Base-by-base conservation (phyloP, 2,888 invertebrate species). In the Monochamus alternatus region DNA sequence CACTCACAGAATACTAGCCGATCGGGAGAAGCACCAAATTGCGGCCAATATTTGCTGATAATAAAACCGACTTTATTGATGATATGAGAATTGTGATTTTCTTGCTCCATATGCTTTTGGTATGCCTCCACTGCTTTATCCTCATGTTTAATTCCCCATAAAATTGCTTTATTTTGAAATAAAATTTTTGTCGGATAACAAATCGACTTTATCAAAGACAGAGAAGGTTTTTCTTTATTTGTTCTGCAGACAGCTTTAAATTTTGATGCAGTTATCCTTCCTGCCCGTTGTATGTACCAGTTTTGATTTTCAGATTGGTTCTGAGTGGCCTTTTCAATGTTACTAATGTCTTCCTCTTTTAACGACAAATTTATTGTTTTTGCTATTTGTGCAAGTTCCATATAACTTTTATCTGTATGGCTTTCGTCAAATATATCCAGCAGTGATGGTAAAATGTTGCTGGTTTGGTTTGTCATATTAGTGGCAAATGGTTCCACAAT, bases 1-100 rank as follows among this genome's bases (percentile, higher is more conserved):
- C 55, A 55, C 55, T 55, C 55, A 9, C 10, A 55, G 8, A 55
- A 76, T 3, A 78, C 75, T 73, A 78, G 12, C 71, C 74, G 73
- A 64, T 78, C 78, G 30, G 78, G 77, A 70, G 77, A 78, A 71
- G 79, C 76, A 30, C 79, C 79, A 2, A 79, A 76, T 51, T 78
- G 75, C 43, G 75, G 76, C 75, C 73, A 74, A 65, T 43, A 64
- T n/a, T 14, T 32, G 58, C 32, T 68, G 0, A 76, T 44, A 55
- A 76, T 14, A 43, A 78, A 47, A 14, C 67, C 78, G 5, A 75
- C 75, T 74, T 30, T n/a, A 1, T 14, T 43, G n/a, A 65, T 66
- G n/a, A n/a, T n/a, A 14, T 73, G 69, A 22, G 60, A 44, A 5
- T 74, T 71, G 65, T 78, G 75, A 10, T 71, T n/a, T 70, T 78